Conservation (phyloP, 2,888 invertebrate genomes). For the Ischnura elegans region DNA sequence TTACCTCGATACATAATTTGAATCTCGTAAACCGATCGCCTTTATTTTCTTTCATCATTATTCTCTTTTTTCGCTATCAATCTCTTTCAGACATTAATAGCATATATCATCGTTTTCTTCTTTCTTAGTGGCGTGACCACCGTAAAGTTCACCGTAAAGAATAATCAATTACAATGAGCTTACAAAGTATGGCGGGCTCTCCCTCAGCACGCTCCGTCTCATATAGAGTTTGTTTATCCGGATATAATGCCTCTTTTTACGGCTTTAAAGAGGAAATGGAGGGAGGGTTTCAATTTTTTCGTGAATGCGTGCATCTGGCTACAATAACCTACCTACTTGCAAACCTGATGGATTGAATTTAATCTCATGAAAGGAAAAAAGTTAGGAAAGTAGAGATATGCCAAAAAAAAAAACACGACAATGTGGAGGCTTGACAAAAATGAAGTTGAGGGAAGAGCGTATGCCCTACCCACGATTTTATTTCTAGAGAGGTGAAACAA, state of each 20-base stretch:
- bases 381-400: background rate
- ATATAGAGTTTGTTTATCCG: background rate
- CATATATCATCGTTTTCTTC: too few species aligned
- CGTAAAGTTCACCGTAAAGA: background rate
- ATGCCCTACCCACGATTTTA: too few species aligned
- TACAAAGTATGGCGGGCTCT: background rate
- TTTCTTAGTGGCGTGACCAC: too few species aligned
- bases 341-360: background rate
- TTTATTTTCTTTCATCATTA: too few species aligned
- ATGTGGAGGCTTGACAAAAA: too few species aligned
- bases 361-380: background rate
- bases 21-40: too few species aligned
- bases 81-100: too few species aligned
- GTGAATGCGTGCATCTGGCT: background rate
- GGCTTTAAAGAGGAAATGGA: background rate
- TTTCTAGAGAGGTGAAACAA: too few species aligned
- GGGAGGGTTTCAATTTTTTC: background rate
- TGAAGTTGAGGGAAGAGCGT: too few species aligned
- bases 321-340: background rate
- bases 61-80: too few species aligned
- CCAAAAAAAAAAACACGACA: background rate
- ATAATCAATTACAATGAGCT: background rate
- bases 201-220: background rate
- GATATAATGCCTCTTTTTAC: background rate
- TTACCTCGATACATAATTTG: too few species aligned